These are phyloP conservation scores for Ophiodon elongatus DNA, from an alignment of 2,113 vertebrate species.

Conservation along the genomic window DNA sequence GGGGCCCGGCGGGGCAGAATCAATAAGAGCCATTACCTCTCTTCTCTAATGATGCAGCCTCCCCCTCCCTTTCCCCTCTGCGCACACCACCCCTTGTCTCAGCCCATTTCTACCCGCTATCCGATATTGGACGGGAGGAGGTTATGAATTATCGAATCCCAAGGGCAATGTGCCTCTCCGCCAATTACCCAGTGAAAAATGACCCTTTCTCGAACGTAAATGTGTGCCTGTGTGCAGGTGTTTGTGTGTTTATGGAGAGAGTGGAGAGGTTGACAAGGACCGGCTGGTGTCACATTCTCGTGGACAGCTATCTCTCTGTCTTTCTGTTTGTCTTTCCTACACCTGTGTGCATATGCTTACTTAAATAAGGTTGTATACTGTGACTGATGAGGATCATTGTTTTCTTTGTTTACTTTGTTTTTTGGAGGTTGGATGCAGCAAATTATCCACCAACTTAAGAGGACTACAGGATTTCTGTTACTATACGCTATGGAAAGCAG, in stretches of 20 bases:
- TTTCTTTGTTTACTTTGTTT: constrained; percentile 19
- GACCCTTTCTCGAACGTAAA: constrained; percentile 64
- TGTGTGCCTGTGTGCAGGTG: constrained; percentile 34
- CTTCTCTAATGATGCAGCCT: constrained; percentile 82
- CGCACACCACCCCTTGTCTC: constrained; percentile 73
- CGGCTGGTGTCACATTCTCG: constrained; percentile 66
- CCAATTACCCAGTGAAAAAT: constrained; percentile 86
- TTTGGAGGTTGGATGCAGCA: constrained; percentile 29
- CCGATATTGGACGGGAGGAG: constrained; percentile 84
- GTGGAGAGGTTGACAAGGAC: constrained; percentile 64
- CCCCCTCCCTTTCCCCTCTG: constrained; percentile 27
- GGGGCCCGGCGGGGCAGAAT: constrained; percentile 78
- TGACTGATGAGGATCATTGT: constrained; percentile 35
- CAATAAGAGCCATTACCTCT: constrained; percentile 87
- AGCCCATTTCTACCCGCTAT: constrained; percentile 80
- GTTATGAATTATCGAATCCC: constrained; percentile 88
- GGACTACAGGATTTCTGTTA: constrained; percentile 17
- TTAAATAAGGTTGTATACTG: constrained; percentile 23
- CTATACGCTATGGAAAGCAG: not conserved
- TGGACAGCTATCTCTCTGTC: constrained; percentile 46
- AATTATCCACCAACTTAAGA: constrained; percentile 37
- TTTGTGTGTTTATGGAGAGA: constrained; percentile 36
- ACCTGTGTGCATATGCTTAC: not conserved
- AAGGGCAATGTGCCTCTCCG: constrained; percentile 80
- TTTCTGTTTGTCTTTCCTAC: constrained; percentile 15